Conservation (phyloP, 2,113 vertebrate genomes). For the Semicossyphus pulcher region DNA sequence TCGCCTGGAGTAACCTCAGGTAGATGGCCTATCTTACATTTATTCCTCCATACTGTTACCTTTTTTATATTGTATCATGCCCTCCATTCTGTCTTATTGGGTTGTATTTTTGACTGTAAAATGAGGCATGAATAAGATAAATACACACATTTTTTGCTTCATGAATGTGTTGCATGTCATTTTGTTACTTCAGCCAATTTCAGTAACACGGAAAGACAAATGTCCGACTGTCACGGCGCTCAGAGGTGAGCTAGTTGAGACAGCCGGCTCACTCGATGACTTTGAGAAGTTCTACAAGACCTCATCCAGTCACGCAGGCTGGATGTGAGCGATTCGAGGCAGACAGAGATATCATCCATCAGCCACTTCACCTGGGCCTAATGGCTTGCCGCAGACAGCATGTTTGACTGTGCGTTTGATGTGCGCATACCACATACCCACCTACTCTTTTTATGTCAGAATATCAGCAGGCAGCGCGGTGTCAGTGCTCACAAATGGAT, state of each 20-base stretch:
- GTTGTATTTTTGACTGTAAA: conserved; percentile 26
- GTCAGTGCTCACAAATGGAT: conserved; percentile 76
- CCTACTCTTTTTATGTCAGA: conserved; percentile 70
- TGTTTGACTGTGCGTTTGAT: conserved; percentile 71
- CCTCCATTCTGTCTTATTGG: conserved; percentile 18
- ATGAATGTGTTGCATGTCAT: conserved; percentile 32
- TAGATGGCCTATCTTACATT: not conserved
- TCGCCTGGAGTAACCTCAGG: conserved; percentile 30
- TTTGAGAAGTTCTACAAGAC: conserved; percentile 72
- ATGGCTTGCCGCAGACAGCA: conserved; percentile 66
- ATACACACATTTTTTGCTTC: too few relatives aligned
- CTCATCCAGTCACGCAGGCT: conserved; percentile 58
- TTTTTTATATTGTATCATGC: not conserved
- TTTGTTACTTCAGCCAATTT: conserved; percentile 32
- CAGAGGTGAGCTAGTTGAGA: conserved; percentile 34
- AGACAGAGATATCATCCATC: conserved; percentile 74
- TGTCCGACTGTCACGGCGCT: conserved; percentile 13
- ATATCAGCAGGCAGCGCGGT: conserved; percentile 71
- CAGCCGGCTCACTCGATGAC: conserved; percentile 55
- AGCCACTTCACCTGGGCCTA: conserved; percentile 74
- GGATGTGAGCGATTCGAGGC: conserved; percentile 62
- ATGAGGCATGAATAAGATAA: conserved; percentile 16
- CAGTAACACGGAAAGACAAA: not conserved
- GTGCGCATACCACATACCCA: conserved; percentile 58
- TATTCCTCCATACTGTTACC: not conserved